phyloP scores from a whole-genome alignment of 2,888 invertebrate genomes.

The Zhengitettix transpicula region DNA sequence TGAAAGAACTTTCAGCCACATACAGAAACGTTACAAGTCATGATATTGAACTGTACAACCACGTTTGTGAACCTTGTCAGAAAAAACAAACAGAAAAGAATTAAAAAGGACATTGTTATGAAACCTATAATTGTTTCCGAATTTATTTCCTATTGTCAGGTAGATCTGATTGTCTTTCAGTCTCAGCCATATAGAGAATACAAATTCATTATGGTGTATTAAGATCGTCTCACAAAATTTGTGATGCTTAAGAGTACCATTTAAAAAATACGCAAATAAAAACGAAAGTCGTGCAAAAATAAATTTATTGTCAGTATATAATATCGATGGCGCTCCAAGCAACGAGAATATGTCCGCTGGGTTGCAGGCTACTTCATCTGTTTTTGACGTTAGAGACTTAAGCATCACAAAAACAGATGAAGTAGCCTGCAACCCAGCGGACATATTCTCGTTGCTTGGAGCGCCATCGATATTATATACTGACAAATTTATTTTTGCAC shows the following conservation, averaged over 20 bases:
- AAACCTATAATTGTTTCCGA: background rate
- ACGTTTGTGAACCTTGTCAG: background rate
- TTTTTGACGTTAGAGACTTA: too few relatives aligned
- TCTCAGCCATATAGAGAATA: background rate
- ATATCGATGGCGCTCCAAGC: too few relatives aligned
- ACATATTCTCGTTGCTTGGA: too few relatives aligned
- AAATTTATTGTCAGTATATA: too few relatives aligned
- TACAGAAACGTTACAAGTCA: background rate
- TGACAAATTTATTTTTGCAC: too few relatives aligned
- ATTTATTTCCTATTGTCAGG: background rate
- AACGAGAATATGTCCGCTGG: too few relatives aligned
- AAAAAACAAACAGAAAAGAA: background rate
- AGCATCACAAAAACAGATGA: too few relatives aligned
- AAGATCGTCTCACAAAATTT: background rate
- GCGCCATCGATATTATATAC: too few relatives aligned
- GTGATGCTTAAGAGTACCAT: background rate
- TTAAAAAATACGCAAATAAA: too few relatives aligned
- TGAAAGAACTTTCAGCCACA: background rate
- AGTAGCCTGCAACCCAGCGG: too few relatives aligned
- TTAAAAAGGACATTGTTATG: background rate
- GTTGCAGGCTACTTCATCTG: too few relatives aligned
- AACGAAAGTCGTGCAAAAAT: too few relatives aligned
- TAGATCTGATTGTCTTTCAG: background rate
- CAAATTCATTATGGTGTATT: background rate
- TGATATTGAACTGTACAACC: background rate